Conservation (phyloP, 2,113 vertebrate genomes). For the Neopipo cinnamomea region DNA sequence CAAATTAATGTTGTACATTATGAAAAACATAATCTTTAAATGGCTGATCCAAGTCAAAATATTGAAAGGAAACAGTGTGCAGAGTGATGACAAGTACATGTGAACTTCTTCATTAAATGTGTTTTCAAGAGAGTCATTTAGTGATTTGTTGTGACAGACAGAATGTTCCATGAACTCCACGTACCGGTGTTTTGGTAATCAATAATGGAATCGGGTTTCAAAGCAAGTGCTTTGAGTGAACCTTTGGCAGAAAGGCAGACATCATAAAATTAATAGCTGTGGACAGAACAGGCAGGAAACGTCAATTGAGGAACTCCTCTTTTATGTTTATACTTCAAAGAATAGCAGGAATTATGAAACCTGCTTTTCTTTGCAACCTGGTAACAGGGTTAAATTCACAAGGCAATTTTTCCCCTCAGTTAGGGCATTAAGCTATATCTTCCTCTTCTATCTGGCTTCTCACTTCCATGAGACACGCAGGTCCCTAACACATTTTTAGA, state of each 20-base stretch:
- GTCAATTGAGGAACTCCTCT: neutral
- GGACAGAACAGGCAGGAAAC: neutral
- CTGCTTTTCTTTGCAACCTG: neutral
- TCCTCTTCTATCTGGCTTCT: neutral
- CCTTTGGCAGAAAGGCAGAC: neutral
- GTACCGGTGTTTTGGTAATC: neutral
- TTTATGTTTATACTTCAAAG: neutral
- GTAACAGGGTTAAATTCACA: fast-evolving
- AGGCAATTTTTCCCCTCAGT: neutral
- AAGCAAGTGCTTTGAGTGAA: neutral
- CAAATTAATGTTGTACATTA: neutral
- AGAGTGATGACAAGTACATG: neutral
- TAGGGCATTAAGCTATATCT: neutral
- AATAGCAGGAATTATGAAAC: neutral
- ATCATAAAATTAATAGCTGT: neutral
- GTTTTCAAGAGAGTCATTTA: neutral
- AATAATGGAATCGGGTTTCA: neutral
- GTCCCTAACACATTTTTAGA: neutral
- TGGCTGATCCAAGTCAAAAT: neutral
- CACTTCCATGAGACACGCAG: neutral
- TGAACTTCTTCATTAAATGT: neutral
- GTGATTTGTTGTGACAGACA: neutral
- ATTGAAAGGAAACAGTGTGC: neutral
- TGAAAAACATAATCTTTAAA: neutral
- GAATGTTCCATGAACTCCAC: neutral